phyloP scores from a whole-genome alignment of 2,888 invertebrate genomes.

The Xestia xanthographa region DNA sequence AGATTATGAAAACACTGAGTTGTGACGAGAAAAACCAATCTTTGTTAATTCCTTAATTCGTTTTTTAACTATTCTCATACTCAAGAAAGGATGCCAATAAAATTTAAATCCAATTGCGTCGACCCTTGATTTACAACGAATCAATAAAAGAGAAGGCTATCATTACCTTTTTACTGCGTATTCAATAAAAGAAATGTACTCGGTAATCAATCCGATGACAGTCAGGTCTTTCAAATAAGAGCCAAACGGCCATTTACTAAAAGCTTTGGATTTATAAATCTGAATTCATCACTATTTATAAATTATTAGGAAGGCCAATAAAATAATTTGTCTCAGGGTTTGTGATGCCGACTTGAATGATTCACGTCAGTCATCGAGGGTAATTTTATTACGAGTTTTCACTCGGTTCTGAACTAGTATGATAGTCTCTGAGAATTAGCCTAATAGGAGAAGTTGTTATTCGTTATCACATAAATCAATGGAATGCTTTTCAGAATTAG shows the following conservation, averaged over 20 bases:
- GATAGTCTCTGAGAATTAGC: slow-evolving; percentile 44
- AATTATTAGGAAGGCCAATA: slow-evolving; percentile 15
- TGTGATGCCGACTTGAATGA: slow-evolving; percentile 22
- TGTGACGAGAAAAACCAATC: slow-evolving; percentile 57
- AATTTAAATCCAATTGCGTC: slow-evolving; percentile 88
- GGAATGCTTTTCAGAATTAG: slow-evolving; percentile 76
- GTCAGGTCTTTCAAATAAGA: slow-evolving; percentile 69
- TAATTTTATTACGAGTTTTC: slow-evolving; percentile 18
- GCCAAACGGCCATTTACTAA: slow-evolving; percentile 49
- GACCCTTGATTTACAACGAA: slow-evolving; percentile 89
- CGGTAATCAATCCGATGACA: slow-evolving; percentile 79
- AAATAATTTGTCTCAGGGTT: slow-evolving; percentile 19
- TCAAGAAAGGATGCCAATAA: slow-evolving; percentile 85
- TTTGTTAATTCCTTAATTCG: slow-evolving; percentile 79
- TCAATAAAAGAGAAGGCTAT: slow-evolving; percentile 89
- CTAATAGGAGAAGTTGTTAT: slow-evolving; percentile 58
- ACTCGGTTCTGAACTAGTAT: slow-evolving; percentile 30
- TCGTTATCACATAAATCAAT: slow-evolving; percentile 70
- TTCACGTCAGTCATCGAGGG: slow-evolving; percentile 32
- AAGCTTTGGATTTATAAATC: slow-evolving; percentile 38
- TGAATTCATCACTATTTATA: slow-evolving; percentile 3
- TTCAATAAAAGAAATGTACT: slow-evolving; percentile 89
- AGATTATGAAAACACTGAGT: slow-evolving; percentile 38
- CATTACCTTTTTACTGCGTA: slow-evolving; percentile 88
- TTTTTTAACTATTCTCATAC: slow-evolving; percentile 82